Base-by-base conservation (phyloP, 2,113 vertebrate genomes). In the Phocoena phocoena region DNA sequence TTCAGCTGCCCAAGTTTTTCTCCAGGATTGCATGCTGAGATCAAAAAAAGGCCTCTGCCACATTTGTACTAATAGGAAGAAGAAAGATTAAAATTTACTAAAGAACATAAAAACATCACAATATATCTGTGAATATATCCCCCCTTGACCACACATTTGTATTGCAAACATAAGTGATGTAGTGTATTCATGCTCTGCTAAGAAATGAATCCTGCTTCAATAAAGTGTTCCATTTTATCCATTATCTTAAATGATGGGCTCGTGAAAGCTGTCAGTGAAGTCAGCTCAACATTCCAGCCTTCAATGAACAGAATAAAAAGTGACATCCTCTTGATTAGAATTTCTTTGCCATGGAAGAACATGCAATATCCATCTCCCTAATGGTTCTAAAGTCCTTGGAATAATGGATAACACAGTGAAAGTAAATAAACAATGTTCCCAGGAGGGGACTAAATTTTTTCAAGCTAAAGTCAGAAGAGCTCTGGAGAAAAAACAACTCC, bases 271-370 rank as follows among this genome's bases (percentile, higher is more conserved):
- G 36, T 44, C n/a, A 76, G 15, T 55, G n/a, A 38, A 74, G 62
- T 53, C 68, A 90, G 62, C 65, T 98, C 67, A 86, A 63, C 80
- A 96, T 83, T 89, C 23, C 6, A 86, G 11, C 28, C 41, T 5
- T 95, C 65, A 88, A n/a, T 15, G 26, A 36, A 88, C 60, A 67
- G 55, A 97, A 95, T 79, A 94, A 88, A 96, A 97, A 87, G 63
- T 79, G 28, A 1, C 74, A 97, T 91, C 13, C 1, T 91, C 60
- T 94, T 79, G 20, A 94, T 95, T 36, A 90, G 14, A 97, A 97
- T 96, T 96, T 93, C 0, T 96, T 97, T 97, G 1, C 31, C 68
- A 60, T 47, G 21, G 28, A 2, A 68, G 73, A 79, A 18, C 67
- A 94, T 11, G 4, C 2, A 96, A 9, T 83, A 94, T 87, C 82